These are phyloP conservation scores for Crepidodera aurea DNA, from an alignment of 2,888 invertebrate genomes.

Conservation along the genomic window DNA sequence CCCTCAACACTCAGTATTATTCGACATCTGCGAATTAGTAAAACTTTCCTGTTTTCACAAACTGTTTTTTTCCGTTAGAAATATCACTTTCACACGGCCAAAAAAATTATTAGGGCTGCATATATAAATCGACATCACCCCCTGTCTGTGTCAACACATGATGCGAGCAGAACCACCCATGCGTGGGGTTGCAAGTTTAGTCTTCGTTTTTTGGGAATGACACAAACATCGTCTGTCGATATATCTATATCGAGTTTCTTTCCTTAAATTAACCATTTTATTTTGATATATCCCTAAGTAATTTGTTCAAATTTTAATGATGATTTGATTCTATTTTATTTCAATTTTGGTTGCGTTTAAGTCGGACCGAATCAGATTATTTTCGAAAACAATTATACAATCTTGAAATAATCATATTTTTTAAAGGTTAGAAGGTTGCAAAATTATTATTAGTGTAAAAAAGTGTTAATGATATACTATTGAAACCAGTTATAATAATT, in stretches of 20 bases:
- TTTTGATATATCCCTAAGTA: background rate
- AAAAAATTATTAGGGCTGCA: conserved; percentile 30
- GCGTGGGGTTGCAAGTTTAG: conserved; percentile 27
- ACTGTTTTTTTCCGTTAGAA: conserved; percentile 30
- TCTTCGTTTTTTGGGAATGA: conserved; percentile 6
- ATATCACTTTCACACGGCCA: conserved; percentile 38
- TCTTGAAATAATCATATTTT: too few relatives aligned
- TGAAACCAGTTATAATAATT: too few relatives aligned
- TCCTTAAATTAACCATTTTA: background rate
- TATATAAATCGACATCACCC: conserved; percentile 17
- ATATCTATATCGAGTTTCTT: background rate
- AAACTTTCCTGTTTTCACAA: conserved; percentile 29
- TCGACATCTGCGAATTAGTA: conserved; percentile 22
- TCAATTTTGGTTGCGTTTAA: too few relatives aligned
- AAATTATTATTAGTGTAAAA: too few relatives aligned
- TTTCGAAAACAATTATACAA: too few relatives aligned
- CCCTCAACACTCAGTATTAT: background rate
- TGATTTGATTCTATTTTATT: too few relatives aligned
- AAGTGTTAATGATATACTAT: too few relatives aligned
- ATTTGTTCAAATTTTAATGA: too few relatives aligned
- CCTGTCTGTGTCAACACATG: conserved; percentile 35
- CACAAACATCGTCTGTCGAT: background rate
- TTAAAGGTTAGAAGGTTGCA: too few relatives aligned
- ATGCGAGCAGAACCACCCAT: conserved; percentile 32
- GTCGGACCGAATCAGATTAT: too few relatives aligned